Percentiles rank a stretch among this genome's conserved stretches.
Conservation (phyloP, 2,888 invertebrate genomes). For the Anagyrus pseudococci region DNA sequence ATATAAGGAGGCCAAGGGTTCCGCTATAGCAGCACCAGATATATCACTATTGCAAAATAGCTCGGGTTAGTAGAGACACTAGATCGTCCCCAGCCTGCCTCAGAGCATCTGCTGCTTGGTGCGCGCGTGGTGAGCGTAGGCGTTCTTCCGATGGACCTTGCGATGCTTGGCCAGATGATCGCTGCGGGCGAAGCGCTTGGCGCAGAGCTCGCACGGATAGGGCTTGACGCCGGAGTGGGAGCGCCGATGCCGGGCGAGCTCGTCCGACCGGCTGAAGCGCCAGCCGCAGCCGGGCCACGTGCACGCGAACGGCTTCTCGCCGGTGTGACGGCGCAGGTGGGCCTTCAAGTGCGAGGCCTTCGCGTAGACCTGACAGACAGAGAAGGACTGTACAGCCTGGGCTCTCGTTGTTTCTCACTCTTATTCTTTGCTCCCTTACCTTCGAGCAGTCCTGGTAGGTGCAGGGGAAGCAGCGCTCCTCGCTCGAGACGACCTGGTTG, state of each 20-base stretch:
- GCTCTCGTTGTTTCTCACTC: too few relatives aligned
- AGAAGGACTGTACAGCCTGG: too few relatives aligned
- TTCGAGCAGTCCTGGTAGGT: slow-evolving; percentile 59
- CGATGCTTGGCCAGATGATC: slow-evolving; percentile 94
- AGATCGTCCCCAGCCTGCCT: too few relatives aligned
- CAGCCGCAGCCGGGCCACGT: slow-evolving; percentile 85
- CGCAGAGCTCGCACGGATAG: slow-evolving; percentile 86
- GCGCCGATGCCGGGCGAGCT: slow-evolving; percentile 88
- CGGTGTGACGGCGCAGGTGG: slow-evolving; percentile 83
- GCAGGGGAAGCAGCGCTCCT: slow-evolving; percentile 59
- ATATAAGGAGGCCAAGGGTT: too few relatives aligned
- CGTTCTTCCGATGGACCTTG: slow-evolving; percentile 77
- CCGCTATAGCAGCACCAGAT: too few relatives aligned
- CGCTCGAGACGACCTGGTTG: slow-evolving; percentile 51
- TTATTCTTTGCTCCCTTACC: slow-evolving; percentile 46
- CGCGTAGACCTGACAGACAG: slow-evolving; percentile 74
- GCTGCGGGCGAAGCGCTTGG: slow-evolving; percentile 89
- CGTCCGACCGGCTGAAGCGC: slow-evolving; percentile 94
- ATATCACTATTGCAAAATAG: too few relatives aligned
- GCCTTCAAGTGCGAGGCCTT: slow-evolving; percentile 91
- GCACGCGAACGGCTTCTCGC: slow-evolving; percentile 78
- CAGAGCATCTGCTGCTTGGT: too few relatives aligned
- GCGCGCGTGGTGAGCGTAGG: slow-evolving; percentile 50
- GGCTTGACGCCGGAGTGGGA: slow-evolving; percentile 97
- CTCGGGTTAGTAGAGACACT: too few relatives aligned